Base-by-base conservation (phyloP, 2,113 vertebrate genomes). In the Crotalus viridis region DNA sequence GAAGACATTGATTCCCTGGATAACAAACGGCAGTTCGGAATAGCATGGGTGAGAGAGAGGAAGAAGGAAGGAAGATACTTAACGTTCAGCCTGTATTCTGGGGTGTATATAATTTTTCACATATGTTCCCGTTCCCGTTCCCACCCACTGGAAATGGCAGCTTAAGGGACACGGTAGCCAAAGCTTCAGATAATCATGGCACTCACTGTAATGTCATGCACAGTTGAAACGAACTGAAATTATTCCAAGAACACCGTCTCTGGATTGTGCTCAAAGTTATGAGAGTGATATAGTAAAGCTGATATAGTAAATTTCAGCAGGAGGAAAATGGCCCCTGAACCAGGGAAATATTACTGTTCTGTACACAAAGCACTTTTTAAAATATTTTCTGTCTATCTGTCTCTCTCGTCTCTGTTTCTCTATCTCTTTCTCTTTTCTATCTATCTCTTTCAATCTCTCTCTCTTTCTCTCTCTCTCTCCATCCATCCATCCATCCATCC, bases 1-100 rank as follows among this genome's bases (percentile, higher is more conserved):
- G 96, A 97, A 98, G 97, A 96, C 97, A 97, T 97, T 97, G 97
- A 97, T 97, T 97, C 97, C 19, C 97, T 95, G 97, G 96, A 96
- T 94, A 93, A 96, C 97, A 95, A 28, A 94, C 93, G 69, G 97
- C 48, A 56, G 95, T 4, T 91, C 92, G 48, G 97, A 95, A 96
- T 88, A 15, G 96, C 96, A 92, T 51, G 93, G 3, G 28, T 2
- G 13, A 28, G 96, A 93, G 96, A 94, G 93, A 57, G 19, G 56
- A 57, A 56, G 55, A 15, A 96, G n/a, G 94, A 43, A 22, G 52
- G n/a, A 39, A 57, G 61, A 89, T 46, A 43, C 87, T 85, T 85
- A 33, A 89, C 33, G 22, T 28, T 2, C 43, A 39, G 55, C 39
- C 88, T 48, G 52, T n/a, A 64, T 43, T 93, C 74, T 94, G 95